A percentile compares a stretch with the other conserved stretches of the same genome.
Evolutionary conservation across 2,113 vertebrate genomes (phyloP).

Genomic region (Pyrgilauda ruficollis): DNA sequence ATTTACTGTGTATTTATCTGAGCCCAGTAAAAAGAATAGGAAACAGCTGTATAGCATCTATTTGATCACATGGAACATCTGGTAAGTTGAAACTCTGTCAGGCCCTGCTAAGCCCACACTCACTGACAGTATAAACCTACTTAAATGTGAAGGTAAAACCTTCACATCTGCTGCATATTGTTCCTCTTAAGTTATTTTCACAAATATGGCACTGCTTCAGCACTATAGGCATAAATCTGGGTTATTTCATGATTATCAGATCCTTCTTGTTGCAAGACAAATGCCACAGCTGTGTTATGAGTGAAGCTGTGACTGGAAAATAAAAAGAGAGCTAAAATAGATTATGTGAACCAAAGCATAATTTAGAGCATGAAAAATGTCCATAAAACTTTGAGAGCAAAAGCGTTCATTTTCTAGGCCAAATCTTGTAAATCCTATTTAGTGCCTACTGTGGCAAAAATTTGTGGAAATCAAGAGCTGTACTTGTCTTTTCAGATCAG

Average conservation of each 20-base stretch:
- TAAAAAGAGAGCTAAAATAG: slow-evolving; percentile 7
- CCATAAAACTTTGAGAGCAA: neutral
- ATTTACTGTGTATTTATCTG: slow-evolving; percentile 53
- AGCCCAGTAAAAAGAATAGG: slow-evolving; percentile 50
- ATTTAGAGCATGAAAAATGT: slow-evolving; percentile 23
- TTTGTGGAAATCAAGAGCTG: neutral
- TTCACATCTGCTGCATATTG: slow-evolving; percentile 59
- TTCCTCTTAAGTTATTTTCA: slow-evolving; percentile 27
- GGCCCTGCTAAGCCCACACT: slow-evolving; percentile 57
- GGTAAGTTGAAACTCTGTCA: slow-evolving; percentile 52
- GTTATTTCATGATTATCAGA: slow-evolving; percentile 38
- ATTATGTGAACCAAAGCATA: slow-evolving; percentile 16
- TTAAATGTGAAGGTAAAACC: slow-evolving; percentile 59
- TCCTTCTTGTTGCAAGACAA: slow-evolving; percentile 43
- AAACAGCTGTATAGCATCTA: slow-evolving; percentile 64
- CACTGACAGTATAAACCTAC: slow-evolving; percentile 56
- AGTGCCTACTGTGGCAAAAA: neutral
- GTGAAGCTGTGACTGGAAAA: neutral
- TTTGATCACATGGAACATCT: slow-evolving; percentile 57
- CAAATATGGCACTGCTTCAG: slow-evolving; percentile 46
- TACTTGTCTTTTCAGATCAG: neutral
- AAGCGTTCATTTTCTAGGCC: neutral
- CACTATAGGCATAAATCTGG: slow-evolving; percentile 26
- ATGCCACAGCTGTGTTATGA: neutral
- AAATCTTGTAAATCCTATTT: slow-evolving; percentile 27